Conservation (phyloP, 1,140 invertebrate species). For the Spodoptera frugiperda region DNA sequence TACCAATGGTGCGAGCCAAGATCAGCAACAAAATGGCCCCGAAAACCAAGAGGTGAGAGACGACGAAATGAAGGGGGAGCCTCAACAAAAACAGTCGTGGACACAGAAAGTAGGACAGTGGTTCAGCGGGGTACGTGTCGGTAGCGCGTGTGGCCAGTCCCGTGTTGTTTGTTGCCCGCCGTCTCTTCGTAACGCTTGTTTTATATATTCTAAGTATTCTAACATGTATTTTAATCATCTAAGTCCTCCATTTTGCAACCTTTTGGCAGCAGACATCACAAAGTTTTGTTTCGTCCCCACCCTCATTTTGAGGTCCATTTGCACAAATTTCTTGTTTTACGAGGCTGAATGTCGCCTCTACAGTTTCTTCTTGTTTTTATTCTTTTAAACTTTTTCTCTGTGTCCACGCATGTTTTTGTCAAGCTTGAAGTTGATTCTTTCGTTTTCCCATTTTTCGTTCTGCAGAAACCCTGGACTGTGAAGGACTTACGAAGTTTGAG, state of each 20-base stretch:
- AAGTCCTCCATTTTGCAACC: slow-evolving; percentile 19
- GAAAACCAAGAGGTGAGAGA: slow-evolving; percentile 86
- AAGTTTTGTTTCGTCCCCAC: slow-evolving; percentile 68
- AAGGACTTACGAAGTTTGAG: slow-evolving; percentile 54
- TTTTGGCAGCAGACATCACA: slow-evolving; percentile 76
- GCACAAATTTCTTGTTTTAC: slow-evolving; percentile 67
- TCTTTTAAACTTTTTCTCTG: slow-evolving; percentile 74
- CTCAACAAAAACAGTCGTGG: slow-evolving; percentile 88
- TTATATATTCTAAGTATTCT: slow-evolving; percentile 6
- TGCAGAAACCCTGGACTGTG: slow-evolving; percentile 46
- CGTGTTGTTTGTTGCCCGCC: slow-evolving; percentile 77
- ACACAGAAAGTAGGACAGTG: slow-evolving; percentile 89
- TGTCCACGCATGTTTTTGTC: slow-evolving; percentile 85
- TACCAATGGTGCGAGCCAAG: slow-evolving; percentile 73
- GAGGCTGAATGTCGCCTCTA: slow-evolving; percentile 23
- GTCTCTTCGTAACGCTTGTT: slow-evolving; percentile 23
- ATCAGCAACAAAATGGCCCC: slow-evolving; percentile 80
- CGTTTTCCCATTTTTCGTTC: slow-evolving; percentile 61
- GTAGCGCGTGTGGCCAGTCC: slow-evolving; percentile 71
- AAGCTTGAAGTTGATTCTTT: slow-evolving; percentile 64
- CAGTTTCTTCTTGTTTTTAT: slow-evolving; percentile 56
- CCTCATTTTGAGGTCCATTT: slow-evolving; percentile 81
- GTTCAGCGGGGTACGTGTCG: slow-evolving; percentile 88
- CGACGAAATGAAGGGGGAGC: slow-evolving; percentile 78
- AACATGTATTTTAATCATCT: slow-evolving; percentile 4